Evolutionary conservation across 2,888 invertebrate genomes (phyloP).

Genomic region (Drosophila acutilabella): DNA sequence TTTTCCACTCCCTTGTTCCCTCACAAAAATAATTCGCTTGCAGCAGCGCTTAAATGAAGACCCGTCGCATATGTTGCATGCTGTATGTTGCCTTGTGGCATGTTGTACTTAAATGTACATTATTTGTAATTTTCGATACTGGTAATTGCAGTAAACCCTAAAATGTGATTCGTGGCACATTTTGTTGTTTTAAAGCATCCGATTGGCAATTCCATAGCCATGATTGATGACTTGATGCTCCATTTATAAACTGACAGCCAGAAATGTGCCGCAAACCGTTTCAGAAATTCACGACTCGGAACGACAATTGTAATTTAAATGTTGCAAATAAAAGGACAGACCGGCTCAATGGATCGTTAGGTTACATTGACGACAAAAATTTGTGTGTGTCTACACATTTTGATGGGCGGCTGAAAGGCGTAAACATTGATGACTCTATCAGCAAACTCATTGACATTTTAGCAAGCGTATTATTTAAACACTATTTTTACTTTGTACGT

Average conservation of each 20-base stretch:
- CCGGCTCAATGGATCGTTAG: conserved; percentile 15
- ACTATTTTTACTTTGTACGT: neutral
- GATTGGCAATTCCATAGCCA: conserved; percentile 30
- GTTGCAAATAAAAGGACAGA: conserved; percentile 25
- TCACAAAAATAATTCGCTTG: neutral
- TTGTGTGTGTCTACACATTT: neutral
- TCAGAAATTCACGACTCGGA: conserved; percentile 45
- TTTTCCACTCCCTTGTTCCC: too few species aligned
- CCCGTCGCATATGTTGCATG: conserved; percentile 30
- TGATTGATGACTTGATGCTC: conserved; percentile 59
- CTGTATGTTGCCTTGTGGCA: conserved; percentile 14
- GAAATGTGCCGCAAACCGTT: conserved; percentile 49
- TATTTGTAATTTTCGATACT: conserved; percentile 49
- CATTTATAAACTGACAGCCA: conserved; percentile 53
- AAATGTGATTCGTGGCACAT: conserved; percentile 32
- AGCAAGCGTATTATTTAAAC: neutral
- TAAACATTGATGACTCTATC: conserved; percentile 8
- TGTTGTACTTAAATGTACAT: conserved; percentile 20
- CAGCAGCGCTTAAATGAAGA: conserved; percentile 23
- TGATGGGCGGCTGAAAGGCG: conserved; percentile 2
- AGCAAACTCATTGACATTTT: conserved; percentile 7
- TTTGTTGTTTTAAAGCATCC: conserved; percentile 35
- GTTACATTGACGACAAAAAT: conserved; percentile 10
- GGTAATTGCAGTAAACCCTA: conserved; percentile 27
- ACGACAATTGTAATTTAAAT: conserved; percentile 58